Evolutionary conservation across 2,113 vertebrate genomes (phyloP), one percentile per base, ranked within the genome.

Genomic region (Xenus cinereus): DNA sequence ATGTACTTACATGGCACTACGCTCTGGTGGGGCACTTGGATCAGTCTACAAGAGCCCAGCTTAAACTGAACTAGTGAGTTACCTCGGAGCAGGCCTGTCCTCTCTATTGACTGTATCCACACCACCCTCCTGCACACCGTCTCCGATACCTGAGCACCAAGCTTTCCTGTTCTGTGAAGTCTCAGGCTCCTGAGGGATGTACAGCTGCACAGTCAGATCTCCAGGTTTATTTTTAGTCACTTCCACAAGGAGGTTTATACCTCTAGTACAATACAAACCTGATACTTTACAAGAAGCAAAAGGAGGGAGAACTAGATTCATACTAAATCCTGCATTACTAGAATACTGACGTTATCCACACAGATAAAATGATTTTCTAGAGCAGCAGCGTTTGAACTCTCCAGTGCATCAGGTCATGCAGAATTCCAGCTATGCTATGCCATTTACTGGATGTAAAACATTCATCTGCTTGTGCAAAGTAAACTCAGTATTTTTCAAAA

Each of bases 1-100:
- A 0, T 14, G 37, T 32, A 45, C 43, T 9, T 35, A 26, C 19
- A 41, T 0, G 13, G 63, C 57, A 50, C 46, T 35, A 26, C 2
- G 5, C 54, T 51, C 59, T 59, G 35, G 54, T 46, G 76, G 46
- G 57, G 37, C 59, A 43, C 48, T 46, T 4, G 0, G 26, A 48
- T 18, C 1, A 2, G 51, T 79, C 32, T 57, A 8, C 23, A 33
- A 57, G 33, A 56, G 27, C 45, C 33, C 62, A 71, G 45, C n/a
- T 60, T 6, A 5, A 84, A 37, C 50, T 0, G 0, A 84, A 86
- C 4, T 18, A 50, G 46, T 2, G 32, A 80, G 12, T 37, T 56
- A 76, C 37, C 15, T 22, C 6, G 21, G 19, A 50, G 57, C 27
- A 63, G 45, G 14, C 19, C 67, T 63, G 33, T 14, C 46, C 43